phyloP scores from a whole-genome alignment of 2,888 invertebrate species.

The Diachrysia chrysitis region DNA sequence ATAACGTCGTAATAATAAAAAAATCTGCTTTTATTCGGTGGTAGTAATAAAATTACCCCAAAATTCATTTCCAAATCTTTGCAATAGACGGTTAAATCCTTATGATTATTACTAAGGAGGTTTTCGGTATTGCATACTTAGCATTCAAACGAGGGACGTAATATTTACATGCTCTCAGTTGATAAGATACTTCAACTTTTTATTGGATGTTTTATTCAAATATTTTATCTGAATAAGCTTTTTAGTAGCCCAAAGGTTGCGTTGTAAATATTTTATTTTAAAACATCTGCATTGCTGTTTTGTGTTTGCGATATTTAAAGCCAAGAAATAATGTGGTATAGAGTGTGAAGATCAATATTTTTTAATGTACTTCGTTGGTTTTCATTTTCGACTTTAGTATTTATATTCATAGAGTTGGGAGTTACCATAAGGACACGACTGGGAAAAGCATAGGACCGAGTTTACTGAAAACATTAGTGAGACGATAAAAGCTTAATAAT shows the following conservation, averaged over 20 bases:
- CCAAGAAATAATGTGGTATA: neutral
- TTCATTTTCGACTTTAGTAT: no score
- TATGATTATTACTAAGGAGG: conserved; percentile 1
- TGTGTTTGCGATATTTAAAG: neutral
- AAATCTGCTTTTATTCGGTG: neutral
- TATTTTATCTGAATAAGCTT: neutral
- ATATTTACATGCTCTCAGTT: conserved; percentile 5
- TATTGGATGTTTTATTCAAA: conserved; percentile 1
- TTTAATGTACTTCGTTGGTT: no score
- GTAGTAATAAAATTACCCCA: neutral
- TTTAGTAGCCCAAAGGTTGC: conserved; percentile 2
- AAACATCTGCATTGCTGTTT: neutral
- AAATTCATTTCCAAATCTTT: conserved; percentile 1
- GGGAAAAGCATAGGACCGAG: no score
- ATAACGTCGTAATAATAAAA: neutral
- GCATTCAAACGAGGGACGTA: conserved; percentile 2
- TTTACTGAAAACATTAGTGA: no score
- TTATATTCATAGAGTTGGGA: no score
- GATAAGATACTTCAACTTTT: conserved; percentile 5
- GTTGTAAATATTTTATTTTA: conserved; percentile 1
- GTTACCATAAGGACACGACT: no score
- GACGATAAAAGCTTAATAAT: no score
- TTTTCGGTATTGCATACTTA: conserved; percentile 5
- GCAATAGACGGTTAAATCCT: neutral
- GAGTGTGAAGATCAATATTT: no score